These are phyloP conservation scores for Furcula furcula DNA, from an alignment of 2,888 invertebrate species.

Conservation along the genomic window DNA sequence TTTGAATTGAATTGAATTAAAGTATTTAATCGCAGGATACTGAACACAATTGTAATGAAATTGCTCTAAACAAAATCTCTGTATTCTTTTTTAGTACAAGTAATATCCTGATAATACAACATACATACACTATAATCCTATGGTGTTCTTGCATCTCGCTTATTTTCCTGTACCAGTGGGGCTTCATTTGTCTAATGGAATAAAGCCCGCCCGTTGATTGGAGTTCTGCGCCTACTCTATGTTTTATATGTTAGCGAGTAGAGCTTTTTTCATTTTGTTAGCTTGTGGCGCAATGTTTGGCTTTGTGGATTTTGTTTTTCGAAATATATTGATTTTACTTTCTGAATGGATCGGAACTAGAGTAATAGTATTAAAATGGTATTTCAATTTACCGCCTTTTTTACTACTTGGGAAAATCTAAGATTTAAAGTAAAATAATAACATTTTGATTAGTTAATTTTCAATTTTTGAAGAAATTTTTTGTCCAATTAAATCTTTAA, in stretches of 20 bases:
- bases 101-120: slow-evolving; percentile 10
- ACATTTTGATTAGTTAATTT: too few species aligned
- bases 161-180: slow-evolving; percentile 26
- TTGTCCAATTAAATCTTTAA: too few species aligned
- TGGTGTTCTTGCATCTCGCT: slow-evolving; percentile 21
- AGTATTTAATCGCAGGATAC: too few species aligned
- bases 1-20: too few species aligned
- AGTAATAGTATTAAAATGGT: too few species aligned
- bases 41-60: neutral
- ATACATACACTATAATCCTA: slow-evolving; percentile 13
- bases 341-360: too few species aligned
- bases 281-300: slow-evolving; percentile 1
- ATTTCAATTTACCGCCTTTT: too few species aligned
- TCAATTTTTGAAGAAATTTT: too few species aligned
- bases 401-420: too few species aligned
- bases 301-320: neutral
- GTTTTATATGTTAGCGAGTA: slow-evolving; percentile 15
- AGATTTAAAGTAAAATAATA: too few species aligned
- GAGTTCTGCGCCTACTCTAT: slow-evolving; percentile 25
- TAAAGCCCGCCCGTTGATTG: slow-evolving; percentile 39
- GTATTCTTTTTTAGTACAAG: slow-evolving; percentile 4
- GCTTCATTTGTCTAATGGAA: slow-evolving; percentile 48
- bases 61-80: neutral
- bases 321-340: neutral
- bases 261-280: neutral